These are phyloP conservation scores for Heliocidaris erythrogramma DNA, from an alignment of 35 echinoderm and acorn worm species.

Conservation along the genomic window DNA sequence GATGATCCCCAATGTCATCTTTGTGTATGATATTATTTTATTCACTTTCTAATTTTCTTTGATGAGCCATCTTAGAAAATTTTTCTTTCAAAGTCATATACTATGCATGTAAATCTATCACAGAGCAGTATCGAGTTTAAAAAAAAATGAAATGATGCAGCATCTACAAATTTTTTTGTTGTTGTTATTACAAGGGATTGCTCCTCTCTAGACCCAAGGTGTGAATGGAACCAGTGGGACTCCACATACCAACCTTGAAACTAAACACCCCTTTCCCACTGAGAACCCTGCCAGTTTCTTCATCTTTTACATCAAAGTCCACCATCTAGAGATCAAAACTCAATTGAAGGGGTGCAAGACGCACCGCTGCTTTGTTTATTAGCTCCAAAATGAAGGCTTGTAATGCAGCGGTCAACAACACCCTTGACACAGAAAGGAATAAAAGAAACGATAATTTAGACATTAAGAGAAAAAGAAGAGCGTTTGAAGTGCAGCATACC, in stretches of 20 bases:
- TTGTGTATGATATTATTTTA: no score
- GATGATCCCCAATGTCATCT: no score
- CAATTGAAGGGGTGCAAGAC: conserved; percentile 23
- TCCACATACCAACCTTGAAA: conserved; percentile 36
- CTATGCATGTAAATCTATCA: no score
- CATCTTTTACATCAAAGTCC: conserved; percentile 25
- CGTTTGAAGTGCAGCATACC: neutral
- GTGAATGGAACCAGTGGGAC: neutral
- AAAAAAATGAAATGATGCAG: neutral
- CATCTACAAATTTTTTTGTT: neutral
- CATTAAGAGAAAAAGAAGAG: neutral
- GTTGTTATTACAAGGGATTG: neutral
- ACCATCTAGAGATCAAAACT: conserved; percentile 32
- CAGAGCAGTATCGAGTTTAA: neutral
- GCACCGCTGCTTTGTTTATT: conserved; percentile 39
- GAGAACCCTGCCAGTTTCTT: conserved; percentile 1
- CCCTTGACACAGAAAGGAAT: neutral
- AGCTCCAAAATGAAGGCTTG: neutral
- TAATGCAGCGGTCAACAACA: conserved; percentile 22
- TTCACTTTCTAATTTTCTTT: no score
- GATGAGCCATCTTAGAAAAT: no score
- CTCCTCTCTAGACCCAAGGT: neutral
- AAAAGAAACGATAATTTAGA: neutral
- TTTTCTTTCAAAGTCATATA: no score
- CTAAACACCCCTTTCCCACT: conserved; percentile 31